These are phyloP conservation scores for Phalacrocorax aristotelis DNA, from an alignment of 2,113 vertebrate genomes.

Conservation along the genomic window DNA sequence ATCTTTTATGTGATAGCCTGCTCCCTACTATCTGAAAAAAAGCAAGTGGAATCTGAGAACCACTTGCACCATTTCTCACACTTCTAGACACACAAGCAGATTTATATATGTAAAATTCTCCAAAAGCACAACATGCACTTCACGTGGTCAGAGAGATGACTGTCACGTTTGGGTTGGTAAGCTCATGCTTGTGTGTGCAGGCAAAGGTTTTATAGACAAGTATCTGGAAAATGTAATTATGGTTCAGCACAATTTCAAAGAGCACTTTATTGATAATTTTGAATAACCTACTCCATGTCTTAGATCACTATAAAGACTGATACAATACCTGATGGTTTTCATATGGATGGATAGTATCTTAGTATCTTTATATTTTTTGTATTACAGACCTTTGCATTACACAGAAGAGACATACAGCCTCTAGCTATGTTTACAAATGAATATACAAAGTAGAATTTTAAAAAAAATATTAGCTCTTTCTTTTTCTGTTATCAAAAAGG, in stretches of 20 bases:
- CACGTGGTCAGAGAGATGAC: not conserved
- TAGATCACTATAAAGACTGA: not conserved
- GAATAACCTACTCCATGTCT: not conserved
- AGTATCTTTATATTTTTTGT: not conserved
- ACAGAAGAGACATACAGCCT: not conserved
- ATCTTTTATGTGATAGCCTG: not conserved
- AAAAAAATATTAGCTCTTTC: not conserved
- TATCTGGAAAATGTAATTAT: not conserved
- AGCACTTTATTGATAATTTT: not conserved
- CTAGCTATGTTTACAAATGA: conserved; percentile 16
- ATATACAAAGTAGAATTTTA: not conserved
- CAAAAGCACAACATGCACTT: not conserved
- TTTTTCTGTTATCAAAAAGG: not conserved
- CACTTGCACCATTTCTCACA: not conserved
- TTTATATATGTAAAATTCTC: not conserved
- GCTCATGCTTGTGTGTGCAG: not conserved
- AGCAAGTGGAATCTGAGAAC: not conserved
- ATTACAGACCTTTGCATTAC: not conserved
- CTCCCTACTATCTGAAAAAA: not conserved
- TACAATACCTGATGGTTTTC: not conserved
- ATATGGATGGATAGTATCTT: not conserved
- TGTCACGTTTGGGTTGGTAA: not conserved
- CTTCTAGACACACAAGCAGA: not conserved
- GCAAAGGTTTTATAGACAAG: not conserved
- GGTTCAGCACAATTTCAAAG: not conserved